Conservation (phyloP, 1,140 invertebrate genomes). For the Drosophila repletoides region DNA sequence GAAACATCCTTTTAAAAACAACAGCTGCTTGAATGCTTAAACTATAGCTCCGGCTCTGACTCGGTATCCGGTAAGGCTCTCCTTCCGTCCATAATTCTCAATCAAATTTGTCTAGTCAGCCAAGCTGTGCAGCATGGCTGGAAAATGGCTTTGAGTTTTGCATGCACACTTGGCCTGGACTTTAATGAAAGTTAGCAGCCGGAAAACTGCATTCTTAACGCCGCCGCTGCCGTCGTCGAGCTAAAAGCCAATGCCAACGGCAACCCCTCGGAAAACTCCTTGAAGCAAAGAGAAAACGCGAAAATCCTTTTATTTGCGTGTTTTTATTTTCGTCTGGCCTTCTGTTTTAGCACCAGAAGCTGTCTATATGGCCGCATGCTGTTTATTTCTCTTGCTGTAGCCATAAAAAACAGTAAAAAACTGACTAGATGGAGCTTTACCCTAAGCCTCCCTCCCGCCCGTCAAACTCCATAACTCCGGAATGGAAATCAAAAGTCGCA, state of each 20-base stretch:
- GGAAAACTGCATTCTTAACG: slow-evolving; percentile 71
- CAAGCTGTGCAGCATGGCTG: slow-evolving; percentile 22
- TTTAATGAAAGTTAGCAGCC: slow-evolving; percentile 70
- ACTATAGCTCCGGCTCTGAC: background rate
- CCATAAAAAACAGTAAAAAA: slow-evolving; percentile 38
- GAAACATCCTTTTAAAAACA: background rate
- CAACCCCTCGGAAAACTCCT: background rate
- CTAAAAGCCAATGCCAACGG: slow-evolving; percentile 28
- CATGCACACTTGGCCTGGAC: slow-evolving; percentile 36
- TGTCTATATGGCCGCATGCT: slow-evolving; percentile 56
- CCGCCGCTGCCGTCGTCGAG: slow-evolving; percentile 29
- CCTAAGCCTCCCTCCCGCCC: slow-evolving; percentile 46
- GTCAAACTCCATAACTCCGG: slow-evolving; percentile 27
- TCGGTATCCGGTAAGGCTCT: background rate
- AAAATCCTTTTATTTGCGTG: slow-evolving; percentile 76
- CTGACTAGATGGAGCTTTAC: slow-evolving; percentile 31
- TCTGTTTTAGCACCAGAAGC: slow-evolving; percentile 41
- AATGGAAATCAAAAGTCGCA: slow-evolving; percentile 71
- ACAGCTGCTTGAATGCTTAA: slow-evolving; percentile 5
- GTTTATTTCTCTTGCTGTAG: slow-evolving; percentile 47
- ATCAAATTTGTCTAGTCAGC: slow-evolving; percentile 28
- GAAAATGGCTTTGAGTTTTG: slow-evolving; percentile 31
- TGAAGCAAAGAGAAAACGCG: slow-evolving; percentile 51
- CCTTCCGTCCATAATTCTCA: slow-evolving; percentile 30
- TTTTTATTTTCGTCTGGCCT: slow-evolving; percentile 76